A percentile compares a stretch with the other conserved stretches of the same genome.
Conservation (phyloP, 2,113 vertebrate genomes). For the Triplophysa rosa region DNA sequence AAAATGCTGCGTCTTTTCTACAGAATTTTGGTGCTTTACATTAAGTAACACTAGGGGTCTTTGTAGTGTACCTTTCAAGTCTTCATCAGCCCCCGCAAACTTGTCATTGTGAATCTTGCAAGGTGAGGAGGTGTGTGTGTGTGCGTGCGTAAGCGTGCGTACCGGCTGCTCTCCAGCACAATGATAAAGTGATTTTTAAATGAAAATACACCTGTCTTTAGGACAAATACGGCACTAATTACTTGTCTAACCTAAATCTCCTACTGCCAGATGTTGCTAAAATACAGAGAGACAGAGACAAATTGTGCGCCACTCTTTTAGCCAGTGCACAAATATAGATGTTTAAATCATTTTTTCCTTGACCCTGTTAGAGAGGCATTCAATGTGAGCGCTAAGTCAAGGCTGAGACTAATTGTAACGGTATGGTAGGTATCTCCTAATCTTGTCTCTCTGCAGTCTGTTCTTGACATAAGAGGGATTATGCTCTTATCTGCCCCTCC, state of each 20-base stretch:
- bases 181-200: slow-evolving; percentile 80
- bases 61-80: slow-evolving; percentile 44
- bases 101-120: slow-evolving; percentile 47
- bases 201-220: slow-evolving; percentile 83
- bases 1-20: slow-evolving; percentile 15
- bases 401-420: slow-evolving; percentile 73
- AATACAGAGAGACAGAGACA: slow-evolving; percentile 78
- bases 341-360: slow-evolving; percentile 84
- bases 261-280: slow-evolving; percentile 82
- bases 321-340: slow-evolving; percentile 74
- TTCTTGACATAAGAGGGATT: slow-evolving; percentile 72
- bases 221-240: slow-evolving; percentile 83
- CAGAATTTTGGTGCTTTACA: slow-evolving; percentile 18
- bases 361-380: slow-evolving; percentile 75
- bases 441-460: slow-evolving; percentile 60
- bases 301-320: slow-evolving; percentile 70
- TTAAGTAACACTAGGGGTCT: slow-evolving; percentile 31
- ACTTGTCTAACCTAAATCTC: slow-evolving; percentile 84
- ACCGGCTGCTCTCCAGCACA: slow-evolving; percentile 60
- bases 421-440: slow-evolving; percentile 69
- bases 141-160: slow-evolving; percentile 34
- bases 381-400: slow-evolving; percentile 70
- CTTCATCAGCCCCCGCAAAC: slow-evolving; percentile 44
- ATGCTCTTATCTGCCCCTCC: slow-evolving; percentile 71
- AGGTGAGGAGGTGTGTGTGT: slow-evolving; percentile 47